Evolutionary conservation across 2,113 vertebrate genomes (phyloP), one percentile per base, ranked within the genome.

Genomic region (Amphilophus citrinellus): DNA sequence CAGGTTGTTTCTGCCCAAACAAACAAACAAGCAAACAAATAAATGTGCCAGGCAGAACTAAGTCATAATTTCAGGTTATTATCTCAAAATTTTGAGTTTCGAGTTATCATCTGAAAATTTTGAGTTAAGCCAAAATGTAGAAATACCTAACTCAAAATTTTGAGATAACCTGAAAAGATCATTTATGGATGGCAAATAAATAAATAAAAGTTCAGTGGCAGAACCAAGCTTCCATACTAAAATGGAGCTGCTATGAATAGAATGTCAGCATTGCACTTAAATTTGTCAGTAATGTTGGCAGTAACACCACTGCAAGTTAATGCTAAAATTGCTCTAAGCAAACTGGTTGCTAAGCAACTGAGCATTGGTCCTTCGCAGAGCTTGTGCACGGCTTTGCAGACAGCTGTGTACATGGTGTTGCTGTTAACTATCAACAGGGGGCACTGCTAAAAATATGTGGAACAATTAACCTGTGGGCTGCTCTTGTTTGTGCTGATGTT

Each of bases 291-390:
- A 71, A 30, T 50, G 0, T 30, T 50, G 1, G 6, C 44, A 53
- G 32, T 53, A 71, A 32, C 24, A 71, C 47, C 6, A 32, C 3
- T 53, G 66, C 10, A 30, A 73, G 30, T 73, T 53, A 30, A 73
- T 13, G 66, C 44, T 73, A 53, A 32, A 73, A 53, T 71, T 53
- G 5, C 42, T 73, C 24, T 30, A 53, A 50, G 24, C 66, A 73
- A 42, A 11, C 39, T 42, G 10, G 39, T 42, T 42, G 39, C 10
- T 3, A 68, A 68, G 22, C 20, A 44, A 27, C 30, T 73, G 66
- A 0, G 2, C 17, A 10, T 30, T 50, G 42, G 42, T 71, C 42
- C 65, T 18, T 30, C 0, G 0, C 24, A 0, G 24, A 71, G 24
- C 24, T 42, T 50, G 27, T 30, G 10, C 0, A 10, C 10, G 30